A percentile compares a stretch with the other conserved stretches of the same genome.
Conservation (phyloP, 2,888 invertebrate genomes). For the Antheraea assamensis region DNA sequence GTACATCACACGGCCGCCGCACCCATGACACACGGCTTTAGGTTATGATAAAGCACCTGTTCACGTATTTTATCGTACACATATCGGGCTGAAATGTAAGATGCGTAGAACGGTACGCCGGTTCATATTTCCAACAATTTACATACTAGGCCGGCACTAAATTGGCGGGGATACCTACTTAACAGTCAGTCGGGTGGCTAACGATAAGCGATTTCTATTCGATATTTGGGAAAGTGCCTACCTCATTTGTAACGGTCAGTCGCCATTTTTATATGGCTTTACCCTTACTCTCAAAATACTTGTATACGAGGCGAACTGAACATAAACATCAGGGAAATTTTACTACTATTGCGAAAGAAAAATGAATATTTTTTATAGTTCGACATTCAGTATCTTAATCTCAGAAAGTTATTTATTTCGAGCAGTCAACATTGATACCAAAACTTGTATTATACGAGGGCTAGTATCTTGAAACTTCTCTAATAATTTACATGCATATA, state of each 20-base stretch:
- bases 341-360: constrained; percentile 9
- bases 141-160: constrained; percentile 29
- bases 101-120: constrained; percentile 46
- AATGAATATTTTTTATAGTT: constrained; percentile 15
- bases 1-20: constrained; percentile 69
- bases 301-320: constrained; percentile 6
- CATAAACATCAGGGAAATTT: constrained; percentile 15
- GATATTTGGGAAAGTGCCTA: constrained; percentile 16
- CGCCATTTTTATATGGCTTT: constrained; percentile 17
- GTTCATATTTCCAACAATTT: constrained; percentile 41
- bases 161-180: constrained; percentile 25
- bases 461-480: neutral
- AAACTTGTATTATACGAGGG: too few species aligned
- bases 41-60: constrained; percentile 76
- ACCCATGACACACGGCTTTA: constrained; percentile 73
- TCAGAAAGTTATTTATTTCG: neutral
- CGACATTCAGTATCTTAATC: constrained; percentile 1
- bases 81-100: constrained; percentile 64
- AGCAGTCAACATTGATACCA: neutral
- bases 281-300: constrained; percentile 14
- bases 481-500: neutral
- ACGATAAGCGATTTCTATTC: constrained; percentile 19
- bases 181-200: constrained; percentile 23
- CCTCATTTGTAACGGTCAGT: constrained; percentile 20
- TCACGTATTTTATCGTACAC: constrained; percentile 76